Conservation (phyloP, 2,113 vertebrate species). For the Malurus cyaneus region DNA sequence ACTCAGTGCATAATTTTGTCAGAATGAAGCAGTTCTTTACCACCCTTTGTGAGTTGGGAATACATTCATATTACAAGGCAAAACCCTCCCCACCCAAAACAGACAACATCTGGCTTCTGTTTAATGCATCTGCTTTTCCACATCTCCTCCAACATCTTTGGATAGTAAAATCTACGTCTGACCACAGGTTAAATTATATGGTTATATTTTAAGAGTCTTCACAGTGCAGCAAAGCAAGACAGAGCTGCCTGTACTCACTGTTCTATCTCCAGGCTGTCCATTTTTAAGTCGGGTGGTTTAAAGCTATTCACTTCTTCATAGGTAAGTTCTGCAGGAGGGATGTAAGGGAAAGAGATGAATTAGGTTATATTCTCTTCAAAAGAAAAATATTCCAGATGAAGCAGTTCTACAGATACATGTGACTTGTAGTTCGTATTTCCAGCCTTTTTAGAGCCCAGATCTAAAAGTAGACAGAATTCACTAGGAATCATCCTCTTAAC, state of each 20-base stretch:
- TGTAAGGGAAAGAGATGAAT: background rate
- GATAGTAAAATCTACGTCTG: constrained; percentile 48
- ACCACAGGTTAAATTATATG: constrained; percentile 43
- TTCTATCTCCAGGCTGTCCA: constrained; percentile 86
- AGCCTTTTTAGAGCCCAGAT: background rate
- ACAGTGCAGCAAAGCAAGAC: constrained; percentile 36
- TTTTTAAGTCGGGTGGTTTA: constrained; percentile 81
- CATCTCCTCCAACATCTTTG: constrained; percentile 60
- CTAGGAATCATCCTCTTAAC: background rate
- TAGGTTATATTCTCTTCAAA: background rate
- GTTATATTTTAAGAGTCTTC: constrained; percentile 61
- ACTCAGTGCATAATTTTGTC: constrained; percentile 71
- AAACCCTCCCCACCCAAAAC: background rate
- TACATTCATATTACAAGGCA: constrained; percentile 68
- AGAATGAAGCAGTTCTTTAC: constrained; percentile 59
- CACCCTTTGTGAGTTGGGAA: constrained; percentile 12
- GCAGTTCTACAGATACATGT: background rate
- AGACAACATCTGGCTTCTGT: constrained; percentile 23
- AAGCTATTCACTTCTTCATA: constrained; percentile 92
- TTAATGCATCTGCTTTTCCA: constrained; percentile 29
- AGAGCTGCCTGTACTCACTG: constrained; percentile 74
- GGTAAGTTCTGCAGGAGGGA: constrained; percentile 82
- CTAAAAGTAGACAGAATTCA: background rate
- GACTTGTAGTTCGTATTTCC: background rate
- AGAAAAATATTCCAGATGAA: background rate